These are phyloP conservation scores for Sigmodon hispidus DNA, from an alignment of 2,113 vertebrate genomes.

Conservation along the genomic window DNA sequence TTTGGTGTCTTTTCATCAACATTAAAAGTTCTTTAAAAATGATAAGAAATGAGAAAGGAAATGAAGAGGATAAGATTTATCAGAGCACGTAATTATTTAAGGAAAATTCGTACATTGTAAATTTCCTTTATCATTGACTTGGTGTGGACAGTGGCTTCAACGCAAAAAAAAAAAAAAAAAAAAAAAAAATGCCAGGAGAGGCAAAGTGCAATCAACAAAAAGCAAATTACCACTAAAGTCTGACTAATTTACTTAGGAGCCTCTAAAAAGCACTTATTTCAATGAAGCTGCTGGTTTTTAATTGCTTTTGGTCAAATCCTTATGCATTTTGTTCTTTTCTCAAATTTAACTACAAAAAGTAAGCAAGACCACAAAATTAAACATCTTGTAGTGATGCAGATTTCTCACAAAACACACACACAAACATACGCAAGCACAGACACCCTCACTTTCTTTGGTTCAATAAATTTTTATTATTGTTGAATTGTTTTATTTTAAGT, in stretches of 20 bases:
- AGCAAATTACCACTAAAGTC: conserved; percentile 72
- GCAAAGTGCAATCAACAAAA: conserved; percentile 78
- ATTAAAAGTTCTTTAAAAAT: conserved; percentile 53
- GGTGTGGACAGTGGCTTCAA: conserved; percentile 68
- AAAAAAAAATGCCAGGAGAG: too few species aligned
- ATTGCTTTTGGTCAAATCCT: conserved; percentile 71
- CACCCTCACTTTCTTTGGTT: background rate
- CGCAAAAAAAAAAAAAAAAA: too few species aligned
- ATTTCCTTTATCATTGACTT: conserved; percentile 72
- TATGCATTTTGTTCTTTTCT: conserved; percentile 47
- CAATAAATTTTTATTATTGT: background rate
- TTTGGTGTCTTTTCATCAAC: background rate
- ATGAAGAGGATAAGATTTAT: conserved; percentile 69
- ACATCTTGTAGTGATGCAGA: conserved; percentile 7
- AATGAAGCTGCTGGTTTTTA: conserved; percentile 63
- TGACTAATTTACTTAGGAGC: conserved; percentile 69
- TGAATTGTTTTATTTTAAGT: background rate
- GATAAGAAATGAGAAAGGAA: conserved; percentile 46
- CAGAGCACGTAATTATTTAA: conserved; percentile 65
- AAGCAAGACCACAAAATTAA: conserved; percentile 19
- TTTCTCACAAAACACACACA: background rate
- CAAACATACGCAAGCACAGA: background rate
- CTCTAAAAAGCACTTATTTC: conserved; percentile 71
- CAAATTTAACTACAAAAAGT: conserved; percentile 35
- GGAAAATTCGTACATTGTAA: conserved; percentile 73